A percentile compares a stretch with the other conserved stretches of the same genome.
Conservation (phyloP, 2,113 vertebrate genomes). For the Drymodes brunneopygia region DNA sequence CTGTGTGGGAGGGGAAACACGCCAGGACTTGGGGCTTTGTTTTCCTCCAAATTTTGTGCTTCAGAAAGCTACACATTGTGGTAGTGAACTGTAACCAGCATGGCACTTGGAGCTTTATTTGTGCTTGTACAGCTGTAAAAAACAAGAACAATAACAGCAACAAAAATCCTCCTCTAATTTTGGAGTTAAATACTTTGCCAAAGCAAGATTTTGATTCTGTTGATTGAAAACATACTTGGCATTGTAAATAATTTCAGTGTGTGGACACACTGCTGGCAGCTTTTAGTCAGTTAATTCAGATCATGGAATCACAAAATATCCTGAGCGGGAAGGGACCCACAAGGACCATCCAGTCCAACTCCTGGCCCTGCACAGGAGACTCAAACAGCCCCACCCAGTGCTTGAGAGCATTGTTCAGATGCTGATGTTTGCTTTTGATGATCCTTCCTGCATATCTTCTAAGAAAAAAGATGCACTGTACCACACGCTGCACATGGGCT, state of each 20-base stretch:
- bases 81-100: background rate
- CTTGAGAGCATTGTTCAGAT: background rate
- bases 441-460: background rate
- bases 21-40: background rate
- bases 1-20: background rate
- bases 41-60: background rate
- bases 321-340: background rate
- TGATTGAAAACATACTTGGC: slow-evolving; percentile 9
- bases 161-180: background rate
- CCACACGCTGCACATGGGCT: background rate
- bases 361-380: background rate
- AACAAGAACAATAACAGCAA: background rate
- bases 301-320: background rate
- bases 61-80: background rate
- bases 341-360: background rate
- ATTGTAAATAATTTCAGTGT: background rate
- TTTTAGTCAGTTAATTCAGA: background rate
- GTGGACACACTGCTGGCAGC: background rate
- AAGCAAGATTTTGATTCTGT: background rate
- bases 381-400: background rate
- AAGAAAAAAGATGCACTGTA: background rate
- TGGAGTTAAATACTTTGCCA: background rate
- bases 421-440: background rate
- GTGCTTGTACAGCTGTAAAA: background rate
- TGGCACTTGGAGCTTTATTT: slow-evolving; percentile 2